These are phyloP conservation scores for Caenorhabditis doughertyi DNA, from an alignment of 2,888 invertebrate genomes.

Conservation along the genomic window DNA sequence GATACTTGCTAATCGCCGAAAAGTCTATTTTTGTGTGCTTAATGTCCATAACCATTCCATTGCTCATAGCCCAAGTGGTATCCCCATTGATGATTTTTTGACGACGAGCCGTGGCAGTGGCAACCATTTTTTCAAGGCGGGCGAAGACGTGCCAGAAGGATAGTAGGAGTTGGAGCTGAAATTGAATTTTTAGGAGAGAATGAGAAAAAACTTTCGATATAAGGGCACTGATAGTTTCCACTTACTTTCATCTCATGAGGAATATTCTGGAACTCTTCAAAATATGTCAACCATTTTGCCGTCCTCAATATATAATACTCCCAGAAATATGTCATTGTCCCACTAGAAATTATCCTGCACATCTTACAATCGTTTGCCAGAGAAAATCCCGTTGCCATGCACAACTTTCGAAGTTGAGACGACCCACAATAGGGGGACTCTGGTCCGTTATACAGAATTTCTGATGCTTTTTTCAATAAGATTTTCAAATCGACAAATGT, in stretches of 20 bases:
- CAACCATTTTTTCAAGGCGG: constrained; percentile 23
- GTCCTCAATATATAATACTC: constrained; percentile 35
- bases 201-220: not conserved
- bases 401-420: constrained; percentile 20
- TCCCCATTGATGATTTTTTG: not conserved
- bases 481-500: constrained; percentile 36
- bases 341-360: not conserved
- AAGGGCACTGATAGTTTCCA: not conserved
- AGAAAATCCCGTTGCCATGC: not conserved
- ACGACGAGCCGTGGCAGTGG: constrained; percentile 5
- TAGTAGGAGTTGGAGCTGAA: constrained; percentile 33
- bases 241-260: constrained; percentile 41
- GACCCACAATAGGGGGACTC: constrained; percentile 4
- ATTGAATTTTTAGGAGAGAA: not conserved
- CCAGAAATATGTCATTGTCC: constrained; percentile 22
- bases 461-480: constrained; percentile 3
- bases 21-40: constrained; percentile 24
- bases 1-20: constrained; percentile 25
- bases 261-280: constrained; percentile 44
- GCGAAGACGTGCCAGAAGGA: constrained; percentile 39
- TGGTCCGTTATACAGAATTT: not conserved
- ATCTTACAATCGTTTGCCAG: not conserved
- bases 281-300: constrained; percentile 39
- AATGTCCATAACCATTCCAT: constrained; percentile 26
- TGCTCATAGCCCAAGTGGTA: constrained; percentile 35